Conservation (phyloP, 2,113 vertebrate genomes). For the Poeciliopsis turrubarensis region DNA sequence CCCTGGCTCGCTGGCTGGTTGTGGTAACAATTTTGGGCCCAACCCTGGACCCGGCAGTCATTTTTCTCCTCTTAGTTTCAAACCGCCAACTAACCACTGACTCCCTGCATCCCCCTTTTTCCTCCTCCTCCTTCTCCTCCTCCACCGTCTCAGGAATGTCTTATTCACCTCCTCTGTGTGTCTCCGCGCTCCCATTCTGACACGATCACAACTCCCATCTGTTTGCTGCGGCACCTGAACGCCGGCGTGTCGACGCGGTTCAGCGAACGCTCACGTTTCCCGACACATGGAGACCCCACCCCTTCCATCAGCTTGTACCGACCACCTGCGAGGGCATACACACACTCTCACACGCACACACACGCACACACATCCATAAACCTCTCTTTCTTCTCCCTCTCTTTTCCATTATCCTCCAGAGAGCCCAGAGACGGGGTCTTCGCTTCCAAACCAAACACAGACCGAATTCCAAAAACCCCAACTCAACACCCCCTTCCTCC, state of each 20-base stretch:
- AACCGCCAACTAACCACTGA: conserved; percentile 77
- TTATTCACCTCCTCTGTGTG: conserved; percentile 68
- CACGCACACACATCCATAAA: conserved; percentile 58
- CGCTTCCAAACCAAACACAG: conserved; percentile 81
- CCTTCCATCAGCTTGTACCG: conserved; percentile 40
- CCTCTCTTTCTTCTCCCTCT: conserved; percentile 66
- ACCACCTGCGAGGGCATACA: conserved; percentile 62
- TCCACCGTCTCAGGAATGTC: conserved; percentile 69
- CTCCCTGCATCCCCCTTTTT: conserved; percentile 49
- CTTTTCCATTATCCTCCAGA: conserved; percentile 72
- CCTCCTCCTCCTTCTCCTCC: neutral
- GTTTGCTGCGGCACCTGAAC: conserved; percentile 59
- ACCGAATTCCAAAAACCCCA: conserved; percentile 75
- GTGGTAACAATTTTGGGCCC: conserved; percentile 64
- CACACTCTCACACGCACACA: conserved; percentile 44
- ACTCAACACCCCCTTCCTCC: conserved; percentile 32
- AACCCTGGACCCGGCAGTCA: conserved; percentile 74
- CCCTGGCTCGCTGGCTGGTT: conserved; percentile 46
- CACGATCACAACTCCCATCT: conserved; percentile 37
- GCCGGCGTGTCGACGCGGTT: conserved; percentile 28
- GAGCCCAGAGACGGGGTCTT: conserved; percentile 66
- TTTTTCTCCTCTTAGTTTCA: conserved; percentile 79
- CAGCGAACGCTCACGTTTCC: conserved; percentile 7
- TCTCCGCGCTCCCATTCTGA: conserved; percentile 37
- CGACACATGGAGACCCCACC: conserved; percentile 23